Conservation (phyloP, 1,140 invertebrate species). For the Hycleus cichorii region DNA sequence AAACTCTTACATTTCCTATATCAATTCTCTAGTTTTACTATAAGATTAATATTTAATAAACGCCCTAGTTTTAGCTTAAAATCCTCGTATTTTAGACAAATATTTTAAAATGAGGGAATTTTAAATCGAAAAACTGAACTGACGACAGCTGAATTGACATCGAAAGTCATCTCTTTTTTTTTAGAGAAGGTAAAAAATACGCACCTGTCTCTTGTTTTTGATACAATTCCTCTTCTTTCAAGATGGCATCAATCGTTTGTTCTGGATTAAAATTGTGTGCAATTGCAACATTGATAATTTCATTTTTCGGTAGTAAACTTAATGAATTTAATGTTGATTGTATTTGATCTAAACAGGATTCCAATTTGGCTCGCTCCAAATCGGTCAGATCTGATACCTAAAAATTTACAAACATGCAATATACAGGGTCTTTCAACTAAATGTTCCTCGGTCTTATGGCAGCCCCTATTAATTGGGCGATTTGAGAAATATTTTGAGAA, state of each 20-base stretch:
- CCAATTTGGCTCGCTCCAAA: conserved; percentile 61
- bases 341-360: conserved; percentile 78
- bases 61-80: too few relatives aligned
- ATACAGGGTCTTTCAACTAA: too few relatives aligned
- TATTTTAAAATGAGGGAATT: too few relatives aligned
- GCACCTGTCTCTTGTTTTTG: conserved; percentile 33
- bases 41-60: too few relatives aligned
- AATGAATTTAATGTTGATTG: conserved; percentile 24
- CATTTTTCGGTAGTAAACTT: conserved; percentile 21
- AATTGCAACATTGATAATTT: conserved; percentile 26
- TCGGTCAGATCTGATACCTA: conserved; percentile 52
- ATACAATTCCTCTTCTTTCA: conserved; percentile 49
- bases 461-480: too few relatives aligned
- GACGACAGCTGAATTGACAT: too few relatives aligned
- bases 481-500: too few relatives aligned
- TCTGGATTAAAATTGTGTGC: conserved; percentile 26
- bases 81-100: too few relatives aligned
- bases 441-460: too few relatives aligned
- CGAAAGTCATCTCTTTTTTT: conserved; percentile 25
- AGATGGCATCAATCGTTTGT: conserved; percentile 51
- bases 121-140: too few relatives aligned
- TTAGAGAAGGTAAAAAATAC: conserved; percentile 18
- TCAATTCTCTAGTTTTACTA: too few relatives aligned
- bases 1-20: too few relatives aligned
- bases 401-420: conserved; percentile 17